These are phyloP conservation scores for Rhyacophila brunnea DNA, from an alignment of 1,140 invertebrate genomes.

Conservation along the genomic window DNA sequence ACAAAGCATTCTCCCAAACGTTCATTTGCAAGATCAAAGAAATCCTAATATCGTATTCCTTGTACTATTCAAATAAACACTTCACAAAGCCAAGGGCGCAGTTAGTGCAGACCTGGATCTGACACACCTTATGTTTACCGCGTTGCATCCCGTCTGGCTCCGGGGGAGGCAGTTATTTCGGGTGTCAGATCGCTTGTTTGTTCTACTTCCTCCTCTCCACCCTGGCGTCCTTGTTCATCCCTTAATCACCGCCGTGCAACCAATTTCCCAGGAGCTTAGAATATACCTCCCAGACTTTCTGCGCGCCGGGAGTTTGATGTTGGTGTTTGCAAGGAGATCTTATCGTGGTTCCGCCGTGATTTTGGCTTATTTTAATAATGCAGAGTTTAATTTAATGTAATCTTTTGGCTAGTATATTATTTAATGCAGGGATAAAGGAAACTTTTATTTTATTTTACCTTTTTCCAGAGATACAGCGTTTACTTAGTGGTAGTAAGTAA, in stretches of 20 bases:
- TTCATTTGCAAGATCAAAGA: too few species aligned
- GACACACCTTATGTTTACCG: not conserved
- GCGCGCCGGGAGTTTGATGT: not conserved
- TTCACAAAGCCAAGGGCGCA: not conserved
- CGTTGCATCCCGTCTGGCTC: not conserved
- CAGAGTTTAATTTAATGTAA: too few species aligned
- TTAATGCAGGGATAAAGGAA: too few species aligned
- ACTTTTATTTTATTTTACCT: too few species aligned
- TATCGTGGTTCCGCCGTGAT: not conserved
- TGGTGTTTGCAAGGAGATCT: too few species aligned
- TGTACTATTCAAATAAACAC: conserved; percentile 10
- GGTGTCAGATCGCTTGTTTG: conserved; percentile 26
- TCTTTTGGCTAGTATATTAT: too few species aligned
- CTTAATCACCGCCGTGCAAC: conserved; percentile 25
- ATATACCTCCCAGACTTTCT: not conserved
- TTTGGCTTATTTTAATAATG: too few species aligned
- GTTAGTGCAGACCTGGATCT: conserved; percentile 9
- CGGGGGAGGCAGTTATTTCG: not conserved
- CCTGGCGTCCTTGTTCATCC: not conserved
- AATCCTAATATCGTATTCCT: not conserved
- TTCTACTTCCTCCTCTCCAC: conserved; percentile 8
- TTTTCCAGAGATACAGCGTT: too few species aligned
- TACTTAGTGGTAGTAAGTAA: too few species aligned
- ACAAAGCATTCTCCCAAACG: too few species aligned
- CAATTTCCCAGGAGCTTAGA: conserved; percentile 24